Conservation (phyloP, 2,888 invertebrate genomes). For the Erpobdella octoculata region DNA sequence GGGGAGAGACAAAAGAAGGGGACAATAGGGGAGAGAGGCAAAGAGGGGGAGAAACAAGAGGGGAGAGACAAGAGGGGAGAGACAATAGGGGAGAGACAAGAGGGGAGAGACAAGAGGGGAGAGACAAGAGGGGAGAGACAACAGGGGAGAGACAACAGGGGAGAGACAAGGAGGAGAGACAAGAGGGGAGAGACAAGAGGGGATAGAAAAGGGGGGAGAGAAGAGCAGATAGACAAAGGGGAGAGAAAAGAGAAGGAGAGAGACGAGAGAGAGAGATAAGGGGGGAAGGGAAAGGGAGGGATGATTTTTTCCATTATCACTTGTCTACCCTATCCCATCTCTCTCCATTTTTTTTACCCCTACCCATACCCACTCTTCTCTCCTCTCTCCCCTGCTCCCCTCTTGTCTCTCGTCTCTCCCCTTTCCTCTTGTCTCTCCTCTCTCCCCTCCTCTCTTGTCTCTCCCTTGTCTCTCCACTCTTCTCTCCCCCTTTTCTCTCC, state of each 20-base stretch:
- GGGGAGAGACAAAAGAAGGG: too few relatives aligned
- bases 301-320: too few relatives aligned
- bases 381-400: not conserved
- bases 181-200: slow-evolving; percentile 26
- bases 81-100: not conserved
- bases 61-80: not conserved
- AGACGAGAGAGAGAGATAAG: slow-evolving; percentile 27
- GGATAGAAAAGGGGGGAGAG: slow-evolving; percentile 23
- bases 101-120: not conserved
- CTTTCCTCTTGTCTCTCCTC: not conserved
- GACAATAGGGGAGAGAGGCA: slow-evolving; percentile 25
- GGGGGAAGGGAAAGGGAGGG: slow-evolving; percentile 24
- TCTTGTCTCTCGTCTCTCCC: not conserved
- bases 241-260: slow-evolving; percentile 25
- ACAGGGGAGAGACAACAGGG: slow-evolving; percentile 5
- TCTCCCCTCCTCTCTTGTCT: not conserved
- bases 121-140: not conserved
- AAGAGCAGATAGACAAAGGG: slow-evolving; percentile 21
- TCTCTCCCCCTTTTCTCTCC: not conserved
- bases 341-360: not conserved
- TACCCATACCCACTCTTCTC: not conserved
- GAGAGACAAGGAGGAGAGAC: slow-evolving; percentile 14
- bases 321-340: not conserved
- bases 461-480: not conserved
- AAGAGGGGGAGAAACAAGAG: slow-evolving; percentile 5